These are phyloP conservation scores for Porites cylindrica DNA, from an alignment of 92 coral and sea anemone species.

Conservation along the genomic window DNA sequence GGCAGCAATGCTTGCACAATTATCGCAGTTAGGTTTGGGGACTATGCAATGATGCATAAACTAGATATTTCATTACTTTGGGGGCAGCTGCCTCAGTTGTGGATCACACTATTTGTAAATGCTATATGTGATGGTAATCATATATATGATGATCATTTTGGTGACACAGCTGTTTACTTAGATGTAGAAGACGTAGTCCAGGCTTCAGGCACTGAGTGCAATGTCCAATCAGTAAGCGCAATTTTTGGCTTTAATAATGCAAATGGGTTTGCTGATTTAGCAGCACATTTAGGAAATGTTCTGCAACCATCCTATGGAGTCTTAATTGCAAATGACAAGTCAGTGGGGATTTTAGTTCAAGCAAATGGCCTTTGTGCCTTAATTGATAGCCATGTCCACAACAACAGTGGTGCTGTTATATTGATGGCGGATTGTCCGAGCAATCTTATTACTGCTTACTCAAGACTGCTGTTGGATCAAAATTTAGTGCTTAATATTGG, in stretches of 20 bases:
- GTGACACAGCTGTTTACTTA: slow-evolving; percentile 42
- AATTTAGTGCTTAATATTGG: too few relatives aligned
- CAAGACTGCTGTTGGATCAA: too few relatives aligned
- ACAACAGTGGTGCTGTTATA: too few relatives aligned
- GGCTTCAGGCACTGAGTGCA: slow-evolving; percentile 21
- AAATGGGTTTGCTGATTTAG: slow-evolving; percentile 22
- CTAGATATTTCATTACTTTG: slow-evolving; percentile 42
- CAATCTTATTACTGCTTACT: too few relatives aligned
- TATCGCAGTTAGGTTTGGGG: slow-evolving; percentile 45
- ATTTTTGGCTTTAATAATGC: slow-evolving; percentile 15
- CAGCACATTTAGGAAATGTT: slow-evolving; percentile 22
- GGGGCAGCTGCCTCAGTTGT: slow-evolving; percentile 39
- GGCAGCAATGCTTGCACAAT: slow-evolving; percentile 65
- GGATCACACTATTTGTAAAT: slow-evolving; percentile 16
- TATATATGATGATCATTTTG: slow-evolving; percentile 27
- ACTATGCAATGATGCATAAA: slow-evolving; percentile 7
- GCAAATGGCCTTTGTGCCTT: slow-evolving; percentile 44
- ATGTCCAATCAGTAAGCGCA: slow-evolving; percentile 24
- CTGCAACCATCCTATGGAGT: slow-evolving; percentile 40
- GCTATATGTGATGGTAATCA: slow-evolving; percentile 47
- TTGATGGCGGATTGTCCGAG: too few relatives aligned
- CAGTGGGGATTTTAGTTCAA: neutral
- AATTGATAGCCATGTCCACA: slow-evolving; percentile 54
- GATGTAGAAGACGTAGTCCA: slow-evolving; percentile 61
- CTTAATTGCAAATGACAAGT: slow-evolving; percentile 12